Evolutionary conservation across 2,888 invertebrate genomes (phyloP), one percentile per base, ranked within the genome.

Genomic region (Leptinotarsa tumamoca): DNA sequence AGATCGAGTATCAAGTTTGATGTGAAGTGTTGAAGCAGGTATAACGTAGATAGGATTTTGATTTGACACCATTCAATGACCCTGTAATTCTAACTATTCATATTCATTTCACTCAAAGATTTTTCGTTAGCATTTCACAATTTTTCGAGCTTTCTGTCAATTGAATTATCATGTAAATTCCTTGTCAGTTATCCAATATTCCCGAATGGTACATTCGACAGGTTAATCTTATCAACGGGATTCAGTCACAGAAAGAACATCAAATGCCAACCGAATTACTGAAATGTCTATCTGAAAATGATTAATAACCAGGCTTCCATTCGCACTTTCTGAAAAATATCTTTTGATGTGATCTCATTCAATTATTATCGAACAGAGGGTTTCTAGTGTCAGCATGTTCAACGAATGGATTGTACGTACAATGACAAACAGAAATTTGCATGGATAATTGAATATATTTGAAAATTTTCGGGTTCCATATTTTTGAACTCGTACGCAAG

Each of bases 211-310:
- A 18, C 33, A 18, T 54, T 70, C 56, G 69, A 70, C 69, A 70
- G 69, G 69, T 69, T 69, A 69, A 70, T 70, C 69, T 58, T 49
- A 33, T 43, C 49, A 70, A 18, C 21, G 18, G 69, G 49, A 50
- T 69, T 43, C 69, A 52, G 52, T 33, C 52, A n/a, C 18, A 21
- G 4, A 49, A 56, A 56, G 49, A 58, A 21, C 56, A 58, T 70
- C 69, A 54, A 58, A 56, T 18, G 58, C 27, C 69, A 58, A 33
- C 15, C 69, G 33, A 58, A 70, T 70, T 70, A 70, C 58, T 21
- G 18, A 21, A 58, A 69, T 69, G 58, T 43, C 69, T 43, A 17
- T 18, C 49, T 4, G 69, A 15, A 33, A 70, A 70, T 70, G 58
- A 70, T 70, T 49, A 43, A 70, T 70, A 18, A 54, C 18, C 33